These are phyloP conservation scores for Petrocephalus sullivani DNA, from an alignment of 2,797 vertebrate species.

Conservation along the genomic window DNA sequence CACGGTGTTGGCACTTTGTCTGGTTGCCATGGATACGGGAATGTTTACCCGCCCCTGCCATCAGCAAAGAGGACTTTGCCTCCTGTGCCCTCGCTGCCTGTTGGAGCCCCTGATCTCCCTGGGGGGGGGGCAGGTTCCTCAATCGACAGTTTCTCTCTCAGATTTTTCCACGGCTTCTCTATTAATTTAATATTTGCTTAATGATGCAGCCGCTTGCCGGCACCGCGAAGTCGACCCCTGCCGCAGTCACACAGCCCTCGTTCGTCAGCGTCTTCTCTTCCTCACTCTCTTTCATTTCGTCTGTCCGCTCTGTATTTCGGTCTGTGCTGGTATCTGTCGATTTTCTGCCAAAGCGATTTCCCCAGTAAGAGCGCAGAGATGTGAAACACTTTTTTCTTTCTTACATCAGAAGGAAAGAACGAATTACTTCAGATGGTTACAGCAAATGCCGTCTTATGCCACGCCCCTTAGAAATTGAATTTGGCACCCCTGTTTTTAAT, in stretches of 20 bases:
- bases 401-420: background rate
- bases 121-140: background rate
- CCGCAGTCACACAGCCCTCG: background rate
- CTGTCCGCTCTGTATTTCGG: background rate
- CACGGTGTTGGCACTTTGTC: slow-evolving; percentile 36
- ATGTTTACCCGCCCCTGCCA: slow-evolving; percentile 46
- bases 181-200: background rate
- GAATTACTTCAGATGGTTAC: background rate
- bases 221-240: background rate
- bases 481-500: background rate
- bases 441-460: background rate
- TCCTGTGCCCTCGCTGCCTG: slow-evolving; percentile 9
- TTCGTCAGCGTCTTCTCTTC: background rate
- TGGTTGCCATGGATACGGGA: slow-evolving; percentile 49
- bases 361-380: background rate
- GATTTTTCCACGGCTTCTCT: background rate
- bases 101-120: background rate
- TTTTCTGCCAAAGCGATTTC: background rate
- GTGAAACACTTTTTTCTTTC: background rate
- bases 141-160: background rate
- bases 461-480: background rate
- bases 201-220: background rate
- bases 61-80: slow-evolving; percentile 49
- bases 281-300: background rate
- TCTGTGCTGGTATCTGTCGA: background rate